A percentile compares a stretch with the other conserved stretches of the same genome.
Conservation (phyloP, 2,888 invertebrate species). For the Archips xylosteana region DNA sequence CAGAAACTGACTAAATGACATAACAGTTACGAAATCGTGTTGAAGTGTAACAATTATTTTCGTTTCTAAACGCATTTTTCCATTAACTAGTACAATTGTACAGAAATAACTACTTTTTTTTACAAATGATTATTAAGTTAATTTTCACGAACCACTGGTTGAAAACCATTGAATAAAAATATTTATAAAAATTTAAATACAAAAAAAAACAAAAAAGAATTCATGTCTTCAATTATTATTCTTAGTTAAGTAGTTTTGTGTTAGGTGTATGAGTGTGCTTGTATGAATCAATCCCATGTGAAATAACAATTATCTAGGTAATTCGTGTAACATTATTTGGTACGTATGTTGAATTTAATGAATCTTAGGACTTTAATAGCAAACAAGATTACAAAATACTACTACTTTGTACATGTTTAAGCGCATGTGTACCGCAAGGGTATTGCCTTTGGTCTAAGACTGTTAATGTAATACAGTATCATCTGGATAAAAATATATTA, state of each 20-base stretch:
- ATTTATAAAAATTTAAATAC: neutral
- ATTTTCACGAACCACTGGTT: too few relatives aligned
- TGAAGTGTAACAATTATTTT: too few relatives aligned
- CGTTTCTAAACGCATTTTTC: too few relatives aligned
- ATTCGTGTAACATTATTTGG: conserved; percentile 28
- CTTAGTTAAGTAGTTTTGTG: neutral
- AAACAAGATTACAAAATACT: conserved; percentile 52
- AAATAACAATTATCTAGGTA: conserved; percentile 21
- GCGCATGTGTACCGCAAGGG: conserved; percentile 65
- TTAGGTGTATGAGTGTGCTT: conserved; percentile 9
- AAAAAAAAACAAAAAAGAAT: neutral
- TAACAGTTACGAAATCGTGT: too few relatives aligned
- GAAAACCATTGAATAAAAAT: neutral
- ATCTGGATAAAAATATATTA: neutral
- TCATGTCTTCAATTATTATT: neutral
- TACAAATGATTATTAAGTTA: too few relatives aligned
- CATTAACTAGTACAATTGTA: too few relatives aligned
- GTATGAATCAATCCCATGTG: conserved; percentile 38
- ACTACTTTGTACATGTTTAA: conserved; percentile 71
- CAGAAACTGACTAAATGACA: too few relatives aligned
- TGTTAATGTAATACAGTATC: neutral
- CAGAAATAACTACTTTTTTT: too few relatives aligned
- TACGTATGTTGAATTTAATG: conserved; percentile 41
- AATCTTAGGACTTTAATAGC: conserved; percentile 57
- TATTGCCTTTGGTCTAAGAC: conserved; percentile 30